These are phyloP conservation scores for Pseudomyrmex flavicornis DNA, from an alignment of 1,140 invertebrate species.

Conservation along the genomic window DNA sequence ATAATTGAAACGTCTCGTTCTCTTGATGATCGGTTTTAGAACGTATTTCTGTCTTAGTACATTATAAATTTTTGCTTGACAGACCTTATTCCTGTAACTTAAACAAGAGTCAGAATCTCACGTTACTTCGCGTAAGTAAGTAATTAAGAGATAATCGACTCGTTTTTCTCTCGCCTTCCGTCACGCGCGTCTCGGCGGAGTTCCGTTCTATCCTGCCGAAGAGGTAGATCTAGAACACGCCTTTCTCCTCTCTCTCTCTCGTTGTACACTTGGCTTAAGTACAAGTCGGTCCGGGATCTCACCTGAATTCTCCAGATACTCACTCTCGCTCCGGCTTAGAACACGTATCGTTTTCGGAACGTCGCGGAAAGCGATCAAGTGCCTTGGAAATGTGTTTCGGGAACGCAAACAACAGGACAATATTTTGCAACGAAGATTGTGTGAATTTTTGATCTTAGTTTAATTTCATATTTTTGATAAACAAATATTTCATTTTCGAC, in stretches of 20 bases:
- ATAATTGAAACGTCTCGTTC: too few species aligned
- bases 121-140: too few species aligned
- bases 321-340: conserved; percentile 49
- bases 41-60: too few species aligned
- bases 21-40: too few species aligned
- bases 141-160: neutral
- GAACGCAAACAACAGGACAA: neutral
- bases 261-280: conserved; percentile 10
- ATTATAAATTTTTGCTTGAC: too few species aligned
- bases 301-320: neutral
- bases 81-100: too few species aligned
- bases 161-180: neutral
- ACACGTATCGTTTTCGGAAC: conserved; percentile 22
- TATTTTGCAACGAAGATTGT: too few species aligned
- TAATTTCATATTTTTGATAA: too few species aligned
- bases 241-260: conserved; percentile 68
- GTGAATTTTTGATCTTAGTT: too few species aligned
- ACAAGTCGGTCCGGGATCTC: neutral
- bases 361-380: conserved; percentile 41
- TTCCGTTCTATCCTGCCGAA: neutral
- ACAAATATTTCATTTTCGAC: too few species aligned
- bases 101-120: too few species aligned
- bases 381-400: conserved; percentile 23
- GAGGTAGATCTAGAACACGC: conserved; percentile 59
- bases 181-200: neutral